phyloP scores from a whole-genome alignment of 2,797 vertebrate genomes.

The Oryzias sinensis region DNA sequence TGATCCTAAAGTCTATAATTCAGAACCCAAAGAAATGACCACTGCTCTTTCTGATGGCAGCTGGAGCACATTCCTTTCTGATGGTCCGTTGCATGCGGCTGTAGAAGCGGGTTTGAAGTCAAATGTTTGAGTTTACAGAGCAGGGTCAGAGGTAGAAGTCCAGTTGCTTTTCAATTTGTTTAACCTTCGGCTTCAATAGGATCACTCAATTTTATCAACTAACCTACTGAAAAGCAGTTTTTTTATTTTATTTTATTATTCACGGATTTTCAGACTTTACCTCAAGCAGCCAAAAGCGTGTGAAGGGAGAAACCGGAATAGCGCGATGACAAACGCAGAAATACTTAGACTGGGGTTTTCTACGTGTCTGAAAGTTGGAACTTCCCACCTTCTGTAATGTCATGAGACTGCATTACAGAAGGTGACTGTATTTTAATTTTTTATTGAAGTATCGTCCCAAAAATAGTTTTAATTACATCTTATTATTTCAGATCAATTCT shows the following conservation, averaged over 20 bases:
- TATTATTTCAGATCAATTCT: conserved; percentile 6
- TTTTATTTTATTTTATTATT: conserved; percentile 2
- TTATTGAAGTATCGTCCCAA: not conserved
- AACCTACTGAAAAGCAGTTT: conserved; percentile 8
- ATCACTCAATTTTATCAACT: not conserved
- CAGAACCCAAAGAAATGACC: conserved; percentile 54
- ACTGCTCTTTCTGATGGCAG: conserved; percentile 32
- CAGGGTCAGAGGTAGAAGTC: conserved; percentile 6
- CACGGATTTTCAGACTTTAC: conserved; percentile 15
- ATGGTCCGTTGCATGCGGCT: conserved; percentile 43
- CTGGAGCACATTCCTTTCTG: conserved; percentile 64
- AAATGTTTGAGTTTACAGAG: conserved; percentile 30
- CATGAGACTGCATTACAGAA: conserved; percentile 7
- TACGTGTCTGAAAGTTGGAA: no score
- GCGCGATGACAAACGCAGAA: conserved; percentile 6
- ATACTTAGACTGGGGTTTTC: not conserved
- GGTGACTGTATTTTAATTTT: conserved; percentile 6
- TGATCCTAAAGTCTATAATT: conserved; percentile 64
- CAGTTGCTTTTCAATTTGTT: not conserved
- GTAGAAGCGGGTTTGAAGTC: conserved; percentile 31
- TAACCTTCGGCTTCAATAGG: conserved; percentile 6
- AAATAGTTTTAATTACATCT: conserved; percentile 6
- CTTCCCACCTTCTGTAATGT: no score
- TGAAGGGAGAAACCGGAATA: conserved; percentile 1
- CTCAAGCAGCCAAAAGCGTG: conserved; percentile 28